A percentile compares a stretch with the other conserved stretches of the same genome.
These are phyloP conservation scores for Rhaphigaster nebulosa DNA, from an alignment of 2,888 invertebrate species.

Conservation along the genomic window DNA sequence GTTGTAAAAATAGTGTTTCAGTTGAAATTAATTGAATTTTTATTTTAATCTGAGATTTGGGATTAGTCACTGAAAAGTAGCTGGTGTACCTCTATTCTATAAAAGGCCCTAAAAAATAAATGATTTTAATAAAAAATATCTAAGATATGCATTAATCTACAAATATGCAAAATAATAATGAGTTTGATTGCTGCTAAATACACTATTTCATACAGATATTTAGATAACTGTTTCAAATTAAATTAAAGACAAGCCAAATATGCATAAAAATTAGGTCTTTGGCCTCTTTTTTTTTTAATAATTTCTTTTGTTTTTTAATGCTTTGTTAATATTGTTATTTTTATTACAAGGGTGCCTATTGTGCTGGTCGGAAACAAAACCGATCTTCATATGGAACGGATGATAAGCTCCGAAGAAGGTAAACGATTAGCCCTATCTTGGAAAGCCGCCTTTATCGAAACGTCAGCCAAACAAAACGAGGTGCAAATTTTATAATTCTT, in stretches of 20 bases:
- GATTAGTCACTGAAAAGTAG: too few relatives aligned
- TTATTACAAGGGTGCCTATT: slow-evolving; percentile 87
- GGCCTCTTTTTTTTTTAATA: too few relatives aligned
- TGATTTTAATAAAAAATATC: too few relatives aligned
- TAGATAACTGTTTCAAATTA: too few relatives aligned
- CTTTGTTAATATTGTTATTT: slow-evolving; percentile 67
- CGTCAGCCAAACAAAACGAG: slow-evolving; percentile 97
- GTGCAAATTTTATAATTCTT: slow-evolving; percentile 69
- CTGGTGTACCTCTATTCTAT: too few relatives aligned
- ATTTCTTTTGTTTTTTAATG: too few relatives aligned
- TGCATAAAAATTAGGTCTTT: not conserved
- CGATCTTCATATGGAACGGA: slow-evolving; percentile 93
- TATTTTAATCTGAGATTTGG: too few relatives aligned
- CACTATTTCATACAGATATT: not conserved
- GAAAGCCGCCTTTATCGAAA: slow-evolving; percentile 95
- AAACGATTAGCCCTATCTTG: slow-evolving; percentile 91
- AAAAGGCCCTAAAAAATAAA: too few relatives aligned
- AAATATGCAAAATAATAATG: not conserved
- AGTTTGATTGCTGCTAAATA: not conserved
- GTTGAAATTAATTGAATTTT: too few relatives aligned
- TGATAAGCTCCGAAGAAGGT: slow-evolving; percentile 90
- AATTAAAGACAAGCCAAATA: not conserved
- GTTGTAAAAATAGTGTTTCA: too few relatives aligned
- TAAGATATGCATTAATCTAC: too few relatives aligned
- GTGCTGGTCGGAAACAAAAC: slow-evolving; percentile 98